A percentile compares a stretch with the other conserved stretches of the same genome.
Conservation (phyloP, 2,113 vertebrate species). For the Platysteira castanea region DNA sequence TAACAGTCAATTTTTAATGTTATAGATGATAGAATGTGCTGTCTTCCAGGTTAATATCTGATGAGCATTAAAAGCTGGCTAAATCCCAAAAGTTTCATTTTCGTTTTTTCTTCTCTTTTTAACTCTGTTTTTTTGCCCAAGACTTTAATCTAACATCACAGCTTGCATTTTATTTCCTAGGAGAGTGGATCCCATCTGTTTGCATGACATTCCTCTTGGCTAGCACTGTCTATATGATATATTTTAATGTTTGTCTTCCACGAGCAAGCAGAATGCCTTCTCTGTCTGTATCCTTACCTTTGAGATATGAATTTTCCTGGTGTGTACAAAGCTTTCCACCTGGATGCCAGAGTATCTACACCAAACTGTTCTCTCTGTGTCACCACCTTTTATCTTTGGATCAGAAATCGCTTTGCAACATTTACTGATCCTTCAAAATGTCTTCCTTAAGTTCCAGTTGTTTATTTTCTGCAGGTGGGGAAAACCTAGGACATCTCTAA, state of each 20-base stretch:
- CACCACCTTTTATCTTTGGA: background rate
- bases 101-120: background rate
- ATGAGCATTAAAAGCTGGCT: background rate
- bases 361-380: background rate
- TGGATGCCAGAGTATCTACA: background rate
- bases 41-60: background rate
- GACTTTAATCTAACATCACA: background rate
- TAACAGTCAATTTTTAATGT: slow-evolving; percentile 4
- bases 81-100: background rate
- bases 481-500: background rate
- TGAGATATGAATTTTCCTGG: background rate
- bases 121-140: background rate
- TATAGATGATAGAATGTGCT: background rate
- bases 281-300: background rate
- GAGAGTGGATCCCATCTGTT: background rate
- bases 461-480: background rate
- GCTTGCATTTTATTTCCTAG: background rate
- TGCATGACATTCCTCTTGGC: background rate
- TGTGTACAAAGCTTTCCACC: background rate
- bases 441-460: background rate
- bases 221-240: background rate
- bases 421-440: background rate
- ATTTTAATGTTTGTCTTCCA: background rate
- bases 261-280: background rate
- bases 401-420: background rate